Conservation (phyloP, 2,113 vertebrate genomes). For the Rhynchopsitta pachyrhyncha region DNA sequence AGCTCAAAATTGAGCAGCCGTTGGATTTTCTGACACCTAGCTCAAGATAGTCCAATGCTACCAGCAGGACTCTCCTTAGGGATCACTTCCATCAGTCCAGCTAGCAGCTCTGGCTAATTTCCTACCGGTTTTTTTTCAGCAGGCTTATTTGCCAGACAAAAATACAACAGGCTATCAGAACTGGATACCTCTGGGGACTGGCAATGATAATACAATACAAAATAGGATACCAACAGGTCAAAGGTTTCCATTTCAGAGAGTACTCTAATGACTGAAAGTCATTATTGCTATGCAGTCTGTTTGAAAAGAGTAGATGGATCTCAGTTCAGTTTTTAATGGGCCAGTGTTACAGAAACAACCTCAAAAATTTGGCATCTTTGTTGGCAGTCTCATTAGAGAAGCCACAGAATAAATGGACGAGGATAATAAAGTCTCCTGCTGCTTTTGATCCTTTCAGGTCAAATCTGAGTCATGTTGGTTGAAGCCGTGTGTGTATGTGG, state of each 20-base stretch:
- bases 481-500: constrained; percentile 15
- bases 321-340: constrained; percentile 68
- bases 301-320: constrained; percentile 66
- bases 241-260: constrained; percentile 70
- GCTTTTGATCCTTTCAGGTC: constrained; percentile 61
- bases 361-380: constrained; percentile 73
- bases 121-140: background rate
- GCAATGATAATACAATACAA: constrained; percentile 69
- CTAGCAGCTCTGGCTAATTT: constrained; percentile 45
- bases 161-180: constrained; percentile 62
- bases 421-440: constrained; percentile 67
- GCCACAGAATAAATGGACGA: constrained; percentile 67
- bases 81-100: constrained; percentile 33
- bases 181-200: constrained; percentile 64
- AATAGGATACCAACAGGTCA: constrained; percentile 69
- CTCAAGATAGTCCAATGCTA: constrained; percentile 41
- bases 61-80: background rate
- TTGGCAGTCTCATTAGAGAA: constrained; percentile 70
- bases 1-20: constrained; percentile 55
- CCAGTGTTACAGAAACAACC: constrained; percentile 65
- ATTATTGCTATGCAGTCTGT: constrained; percentile 67
- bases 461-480: constrained; percentile 43
- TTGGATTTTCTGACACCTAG: constrained; percentile 64
- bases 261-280: constrained; percentile 68
- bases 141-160: constrained; percentile 54